Evolutionary conservation across 2,797 vertebrate genomes (phyloP).

Genomic region (Cephalopachus bancanus): DNA sequence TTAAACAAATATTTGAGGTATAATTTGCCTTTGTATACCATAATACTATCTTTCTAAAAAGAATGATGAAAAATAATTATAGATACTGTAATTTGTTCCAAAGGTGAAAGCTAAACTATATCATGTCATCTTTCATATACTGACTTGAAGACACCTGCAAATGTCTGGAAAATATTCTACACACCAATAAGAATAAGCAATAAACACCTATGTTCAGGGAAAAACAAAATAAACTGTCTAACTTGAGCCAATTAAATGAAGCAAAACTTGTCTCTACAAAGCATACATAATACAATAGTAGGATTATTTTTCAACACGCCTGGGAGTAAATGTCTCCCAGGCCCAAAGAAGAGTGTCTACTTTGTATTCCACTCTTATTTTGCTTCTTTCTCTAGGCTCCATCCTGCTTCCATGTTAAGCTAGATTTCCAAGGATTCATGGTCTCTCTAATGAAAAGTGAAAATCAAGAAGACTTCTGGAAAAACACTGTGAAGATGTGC

Average conservation of each 20-base stretch:
- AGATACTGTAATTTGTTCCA: background rate
- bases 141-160: background rate
- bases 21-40: background rate
- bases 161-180: background rate
- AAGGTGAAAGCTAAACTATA: background rate
- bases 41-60: slow-evolving; percentile 7
- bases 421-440: background rate
- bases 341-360: background rate
- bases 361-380: background rate
- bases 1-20: background rate
- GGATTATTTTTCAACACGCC: background rate
- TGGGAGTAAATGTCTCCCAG: background rate
- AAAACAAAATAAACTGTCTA: background rate
- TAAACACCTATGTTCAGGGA: background rate
- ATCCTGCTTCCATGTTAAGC: background rate
- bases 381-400: background rate
- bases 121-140: background rate
- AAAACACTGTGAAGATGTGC: background rate
- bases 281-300: background rate
- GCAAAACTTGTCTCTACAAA: slow-evolving; percentile 16
- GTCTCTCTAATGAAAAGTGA: slow-evolving; percentile 30
- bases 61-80: background rate
- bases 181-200: background rate
- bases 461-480: background rate
- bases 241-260: background rate